These are phyloP conservation scores for Lophura nycthemera DNA, from an alignment of 2,113 vertebrate genomes.

Conservation along the genomic window DNA sequence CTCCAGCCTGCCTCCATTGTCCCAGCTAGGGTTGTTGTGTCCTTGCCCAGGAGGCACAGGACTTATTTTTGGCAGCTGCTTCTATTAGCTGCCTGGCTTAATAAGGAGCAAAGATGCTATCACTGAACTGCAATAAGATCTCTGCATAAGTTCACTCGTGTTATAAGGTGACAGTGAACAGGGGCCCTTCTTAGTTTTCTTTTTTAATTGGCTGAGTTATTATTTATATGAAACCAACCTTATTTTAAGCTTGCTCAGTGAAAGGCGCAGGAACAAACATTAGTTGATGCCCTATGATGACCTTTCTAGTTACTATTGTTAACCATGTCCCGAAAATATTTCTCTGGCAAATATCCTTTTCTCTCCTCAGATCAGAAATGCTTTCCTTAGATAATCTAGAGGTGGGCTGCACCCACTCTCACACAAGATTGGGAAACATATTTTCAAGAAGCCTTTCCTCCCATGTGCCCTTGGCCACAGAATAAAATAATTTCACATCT, in stretches of 20 bases:
- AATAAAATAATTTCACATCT: not conserved
- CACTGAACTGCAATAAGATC: not conserved
- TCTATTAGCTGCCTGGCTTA: not conserved
- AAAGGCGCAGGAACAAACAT: slow-evolving; percentile 30
- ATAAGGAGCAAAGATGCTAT: slow-evolving; percentile 41
- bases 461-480: not conserved
- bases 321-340: not conserved
- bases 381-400: slow-evolving; percentile 3
- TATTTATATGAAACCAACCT: slow-evolving; percentile 18
- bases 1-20: not conserved
- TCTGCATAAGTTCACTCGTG: not conserved
- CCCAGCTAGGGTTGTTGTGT: not conserved
- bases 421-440: not conserved
- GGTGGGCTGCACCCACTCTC: not conserved
- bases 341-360: slow-evolving; percentile 33
- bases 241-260: slow-evolving; percentile 21
- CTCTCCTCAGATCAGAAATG: not conserved
- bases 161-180: slow-evolving; percentile 17
- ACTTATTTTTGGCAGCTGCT: slow-evolving; percentile 40
- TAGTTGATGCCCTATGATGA: not conserved
- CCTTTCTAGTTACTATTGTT: slow-evolving; percentile 39
- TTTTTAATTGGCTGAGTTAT: slow-evolving; percentile 36
- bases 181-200: slow-evolving; percentile 5
- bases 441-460: not conserved
- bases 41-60: slow-evolving; percentile 19